Evolutionary conservation across 2,888 invertebrate species (phyloP), one percentile per base, ranked within the genome.

Genomic region (Pollenia angustigena): DNA sequence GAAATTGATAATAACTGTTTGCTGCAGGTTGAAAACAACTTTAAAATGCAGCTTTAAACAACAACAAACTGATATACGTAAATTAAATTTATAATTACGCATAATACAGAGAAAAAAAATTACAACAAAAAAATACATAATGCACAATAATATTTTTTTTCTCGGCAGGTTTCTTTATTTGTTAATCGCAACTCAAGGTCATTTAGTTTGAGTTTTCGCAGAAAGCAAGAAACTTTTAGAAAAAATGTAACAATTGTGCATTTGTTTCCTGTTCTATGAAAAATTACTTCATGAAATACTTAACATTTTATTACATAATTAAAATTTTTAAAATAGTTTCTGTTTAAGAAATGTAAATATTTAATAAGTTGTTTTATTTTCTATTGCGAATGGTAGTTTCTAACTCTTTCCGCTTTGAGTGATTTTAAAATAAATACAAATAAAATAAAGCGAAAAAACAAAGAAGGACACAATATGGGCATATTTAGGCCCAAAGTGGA

Each of bases 261-360:
- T 23, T 18, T 64, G 78, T 81, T 85, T 85, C 85, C 85, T 72
- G 60, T 85, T 81, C n/a, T 23, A 32, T 32, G 32, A 32, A 40
- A 1, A 44, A 50, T 16, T 40, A 52, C 16, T 66, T 40, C 2
- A 42, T 56, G 11, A 81, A 64, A 72, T 64, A 50, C 40, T 74
- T 66, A 56, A 66, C 40, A 66, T 74, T 56, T 50, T 58, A 32
- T 74, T 46, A 72, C 9, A 58, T 48, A 32, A 74, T 32, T 32
- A 32, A 32, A 6, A 32, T 32, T 32, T 32, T 32, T 32, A 32
- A 32, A 32, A 32, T 32, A 32, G 4, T 32, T 32, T 32, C 32
- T 0, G 32, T 32, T 4, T 32, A 32, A 32, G 32, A 32, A 32
- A 32, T 6, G 6, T 32, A 32, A 32, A 32, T 32, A 32, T 32